These are phyloP conservation scores for Lycaon pictus DNA, from an alignment of 2,113 vertebrate genomes.

Conservation along the genomic window DNA sequence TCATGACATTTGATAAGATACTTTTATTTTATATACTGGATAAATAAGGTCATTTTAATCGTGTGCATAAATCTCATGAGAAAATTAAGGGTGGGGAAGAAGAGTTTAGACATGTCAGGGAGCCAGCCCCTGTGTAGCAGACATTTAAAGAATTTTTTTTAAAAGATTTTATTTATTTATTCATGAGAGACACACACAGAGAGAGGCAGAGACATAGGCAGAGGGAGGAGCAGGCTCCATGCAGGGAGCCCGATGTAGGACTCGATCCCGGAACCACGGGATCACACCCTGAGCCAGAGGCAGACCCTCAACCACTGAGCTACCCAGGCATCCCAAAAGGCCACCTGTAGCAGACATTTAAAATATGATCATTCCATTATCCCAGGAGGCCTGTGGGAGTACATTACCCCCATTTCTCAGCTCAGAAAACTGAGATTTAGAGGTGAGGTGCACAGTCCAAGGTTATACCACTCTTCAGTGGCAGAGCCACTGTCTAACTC, in stretches of 20 bases:
- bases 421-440: constrained; percentile 3
- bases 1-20: not conserved
- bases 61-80: not conserved
- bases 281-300: too few relatives aligned
- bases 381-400: not conserved
- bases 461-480: not conserved
- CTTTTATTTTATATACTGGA: not conserved
- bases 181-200: too few relatives aligned
- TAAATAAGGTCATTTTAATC: not conserved
- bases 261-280: too few relatives aligned
- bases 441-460: not conserved
- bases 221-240: too few relatives aligned
- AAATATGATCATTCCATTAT: not conserved
- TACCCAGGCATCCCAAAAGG: too few relatives aligned
- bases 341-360: not conserved
- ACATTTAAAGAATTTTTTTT: not conserved
- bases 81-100: not conserved
- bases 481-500: not conserved
- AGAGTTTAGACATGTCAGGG: not conserved
- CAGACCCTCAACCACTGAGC: too few relatives aligned
- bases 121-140: not conserved
- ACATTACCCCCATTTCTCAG: not conserved
- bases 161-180: too few relatives aligned
- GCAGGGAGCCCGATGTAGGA: too few relatives aligned
- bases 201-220: too few relatives aligned